Base-by-base conservation (phyloP, 2,797 vertebrate genomes). In the Pseudomugil tenellus region DNA sequence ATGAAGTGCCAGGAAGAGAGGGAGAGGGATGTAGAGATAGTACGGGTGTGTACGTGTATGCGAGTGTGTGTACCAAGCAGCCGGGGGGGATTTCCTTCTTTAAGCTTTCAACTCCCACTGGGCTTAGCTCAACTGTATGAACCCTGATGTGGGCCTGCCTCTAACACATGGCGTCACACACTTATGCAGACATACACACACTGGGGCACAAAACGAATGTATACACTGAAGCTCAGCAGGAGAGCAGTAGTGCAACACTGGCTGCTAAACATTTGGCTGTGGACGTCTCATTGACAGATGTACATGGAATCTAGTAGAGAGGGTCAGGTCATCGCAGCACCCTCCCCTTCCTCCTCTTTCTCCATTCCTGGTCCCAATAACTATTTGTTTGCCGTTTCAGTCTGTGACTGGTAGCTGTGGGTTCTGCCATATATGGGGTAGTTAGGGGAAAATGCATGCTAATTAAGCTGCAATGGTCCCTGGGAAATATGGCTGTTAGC, bases 41-140 rank as follows among this genome's bases (percentile, higher is more conserved):
- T 19, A 23, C 19, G 2, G 39, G 56, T 2, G 68, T 9, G 54
- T 51, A 60, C 49, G 56, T 48, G 72, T 6, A 62, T 25, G 64
- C 28, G 71, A 39, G 55, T 34, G 73, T 14, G 72, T 11, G 31
- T 7, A 72, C 67, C 23, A 70, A 82, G 80, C 80, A 89, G 89
- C 90, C 91, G 70, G 91, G 89, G 85, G 92, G 92, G 92, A 87
- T 93, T 94, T 93, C 89, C 92, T 92, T 91, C 87, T 93, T 93
- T 93, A 94, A 93, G 93, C 93, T 93, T 90, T 91, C 84, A 92
- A 92, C 90, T 94, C 93, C 93, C 93, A 92, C 84, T 83, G 91
- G 93, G 92, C 85, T 84, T 37, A 80, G 86, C 89, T 84, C 86
- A 63, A 87, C 89, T 89, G 88, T 90, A 89, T 89, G 89, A 89